Evolutionary conservation across 2,113 vertebrate species (phyloP).

Genomic region (Callipepla californica): DNA sequence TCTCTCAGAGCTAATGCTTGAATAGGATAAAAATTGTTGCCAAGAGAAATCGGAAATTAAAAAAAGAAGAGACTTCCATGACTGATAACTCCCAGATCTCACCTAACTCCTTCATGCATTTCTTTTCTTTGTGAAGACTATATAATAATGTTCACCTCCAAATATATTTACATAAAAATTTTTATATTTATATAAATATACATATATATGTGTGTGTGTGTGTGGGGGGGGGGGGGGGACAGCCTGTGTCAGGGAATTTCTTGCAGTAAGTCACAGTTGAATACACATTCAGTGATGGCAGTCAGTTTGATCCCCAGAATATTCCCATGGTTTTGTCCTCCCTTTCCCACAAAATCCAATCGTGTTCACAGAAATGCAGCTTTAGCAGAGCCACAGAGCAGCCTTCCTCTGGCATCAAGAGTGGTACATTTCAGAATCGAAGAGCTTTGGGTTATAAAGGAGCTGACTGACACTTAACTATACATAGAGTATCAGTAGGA

Average conservation of each 20-base stretch:
- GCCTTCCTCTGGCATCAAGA: neutral
- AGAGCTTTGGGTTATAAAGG: neutral
- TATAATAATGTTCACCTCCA: neutral
- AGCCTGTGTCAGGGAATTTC: neutral
- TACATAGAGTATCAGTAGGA: neutral
- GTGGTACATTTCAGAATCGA: neutral
- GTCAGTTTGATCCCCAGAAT: neutral
- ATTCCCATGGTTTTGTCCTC: neutral
- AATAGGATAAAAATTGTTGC: constrained; percentile 47
- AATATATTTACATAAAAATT: neutral
- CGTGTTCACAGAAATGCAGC: neutral
- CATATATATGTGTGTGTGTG: no score
- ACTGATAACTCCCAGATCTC: neutral
- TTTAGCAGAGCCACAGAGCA: neutral
- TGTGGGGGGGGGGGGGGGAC: no score
- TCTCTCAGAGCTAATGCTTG: constrained; percentile 32
- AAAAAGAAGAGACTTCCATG: neutral
- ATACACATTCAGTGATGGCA: neutral
- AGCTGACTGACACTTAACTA: neutral
- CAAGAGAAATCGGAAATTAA: constrained; percentile 45
- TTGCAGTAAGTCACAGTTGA: neutral
- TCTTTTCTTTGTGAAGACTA: neutral
- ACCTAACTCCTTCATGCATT: neutral
- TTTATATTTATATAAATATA: no score
- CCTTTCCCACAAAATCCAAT: neutral